Conservation (phyloP, 2,797 vertebrate genomes). For the Myotis vivesi region DNA sequence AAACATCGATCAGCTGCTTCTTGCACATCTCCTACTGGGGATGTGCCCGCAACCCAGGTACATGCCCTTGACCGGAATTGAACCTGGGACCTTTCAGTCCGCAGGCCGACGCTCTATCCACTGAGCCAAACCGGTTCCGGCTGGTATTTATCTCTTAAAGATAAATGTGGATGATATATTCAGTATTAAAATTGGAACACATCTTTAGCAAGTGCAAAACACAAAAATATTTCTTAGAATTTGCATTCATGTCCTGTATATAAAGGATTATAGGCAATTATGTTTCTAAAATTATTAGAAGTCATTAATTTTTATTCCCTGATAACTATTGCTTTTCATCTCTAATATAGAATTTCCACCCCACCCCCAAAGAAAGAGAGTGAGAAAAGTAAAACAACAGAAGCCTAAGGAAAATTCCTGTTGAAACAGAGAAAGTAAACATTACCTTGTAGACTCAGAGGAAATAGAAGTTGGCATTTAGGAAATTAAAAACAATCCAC, state of each 20-base stretch:
- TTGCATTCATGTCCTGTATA: not conserved
- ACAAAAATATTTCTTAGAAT: slow-evolving; percentile 17
- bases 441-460: not conserved
- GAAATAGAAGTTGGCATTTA: not conserved
- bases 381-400: not conserved
- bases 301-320: not conserved
- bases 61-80: no score
- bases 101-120: no score
- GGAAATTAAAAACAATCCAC: not conserved
- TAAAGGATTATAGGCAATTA: not conserved
- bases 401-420: not conserved
- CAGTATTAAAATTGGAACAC: not conserved
- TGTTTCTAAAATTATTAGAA: not conserved
- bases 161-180: not conserved
- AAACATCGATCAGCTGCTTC: no score
- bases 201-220: not conserved
- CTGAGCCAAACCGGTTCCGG: no score
- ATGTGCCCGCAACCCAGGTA: no score
- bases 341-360: not conserved
- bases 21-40: no score
- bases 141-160: not conserved
- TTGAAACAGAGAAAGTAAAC: not conserved
- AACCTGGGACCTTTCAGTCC: no score
- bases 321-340: not conserved
- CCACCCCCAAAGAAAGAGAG: not conserved